Evolutionary conservation across 1,140 invertebrate species (phyloP), one percentile per base, ranked within the genome.

Genomic region (Globodera rostochiensis): DNA sequence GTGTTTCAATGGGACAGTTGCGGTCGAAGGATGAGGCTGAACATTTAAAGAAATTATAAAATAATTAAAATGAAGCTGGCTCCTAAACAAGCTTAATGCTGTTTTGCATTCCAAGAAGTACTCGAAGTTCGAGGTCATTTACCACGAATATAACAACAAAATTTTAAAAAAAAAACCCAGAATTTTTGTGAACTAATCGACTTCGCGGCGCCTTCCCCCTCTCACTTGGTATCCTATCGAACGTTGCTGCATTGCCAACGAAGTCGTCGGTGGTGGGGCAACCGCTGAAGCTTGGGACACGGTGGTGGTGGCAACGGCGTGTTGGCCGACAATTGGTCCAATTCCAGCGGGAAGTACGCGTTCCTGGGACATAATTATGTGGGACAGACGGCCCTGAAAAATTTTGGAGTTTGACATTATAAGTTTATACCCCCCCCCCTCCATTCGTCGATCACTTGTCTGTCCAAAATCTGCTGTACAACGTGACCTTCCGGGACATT

Each of bases 361-460:
- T n/a, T 82, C 81, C 46, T 82, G 85, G 8, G 86, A 87, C 75
- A 87, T 85, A n/a, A 87, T 87, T 11, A 87, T 74, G 79, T 87
- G 86, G 19, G 83, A 64, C 13, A 87, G 79, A 49, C 79, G 69
- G 64, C 86, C 86, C 77, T 87, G 67, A n/a, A 77, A 19, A 4
- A 6, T 36, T 36, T 36, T 36, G 2, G 36, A 36, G 36, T 36
- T 36, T 36, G 36, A 36, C 36, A 36, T 2, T 1, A 3, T 2
- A 36, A 36, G 36, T 3, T 36, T 3, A 36, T 36, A 36, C 36
- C 36, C 36, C 36, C 36, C 36, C 36, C 36, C n/a, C 11, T n/a
- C n/a, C 11, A 49, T 36, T 15, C 3, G 36, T 45, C 21, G 8
- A 7, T 69, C 74, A 80, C 83, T 36, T 86, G 80, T 75, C 79